Conservation (phyloP, 2,797 vertebrate species). For the Chelmon rostratus region DNA sequence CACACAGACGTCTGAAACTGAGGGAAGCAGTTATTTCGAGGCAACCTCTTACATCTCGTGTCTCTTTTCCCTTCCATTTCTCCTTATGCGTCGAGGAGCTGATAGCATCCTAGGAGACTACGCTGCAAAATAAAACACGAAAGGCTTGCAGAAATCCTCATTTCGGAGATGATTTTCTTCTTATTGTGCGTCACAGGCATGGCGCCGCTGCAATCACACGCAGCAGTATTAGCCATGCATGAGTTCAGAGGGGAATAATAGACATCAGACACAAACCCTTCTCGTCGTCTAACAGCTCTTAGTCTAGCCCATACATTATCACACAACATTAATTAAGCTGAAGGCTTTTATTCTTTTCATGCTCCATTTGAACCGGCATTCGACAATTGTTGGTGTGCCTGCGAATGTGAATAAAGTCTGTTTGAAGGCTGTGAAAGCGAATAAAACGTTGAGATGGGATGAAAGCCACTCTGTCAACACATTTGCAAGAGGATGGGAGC, state of each 20-base stretch:
- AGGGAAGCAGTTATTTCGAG: slow-evolving; percentile 65
- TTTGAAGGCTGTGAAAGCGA: slow-evolving; percentile 54
- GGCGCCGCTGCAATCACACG: slow-evolving; percentile 66
- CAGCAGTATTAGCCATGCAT: slow-evolving; percentile 74
- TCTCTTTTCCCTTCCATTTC: slow-evolving; percentile 53
- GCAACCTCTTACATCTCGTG: slow-evolving; percentile 66
- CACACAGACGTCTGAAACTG: slow-evolving; percentile 64
- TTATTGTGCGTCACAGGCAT: slow-evolving; percentile 68
- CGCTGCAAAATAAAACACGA: slow-evolving; percentile 64
- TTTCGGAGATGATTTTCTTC: slow-evolving; percentile 72
- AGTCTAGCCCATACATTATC: slow-evolving; percentile 71
- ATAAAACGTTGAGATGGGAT: slow-evolving; percentile 44
- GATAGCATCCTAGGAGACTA: slow-evolving; percentile 66
- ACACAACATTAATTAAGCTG: slow-evolving; percentile 74
- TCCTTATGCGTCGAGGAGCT: slow-evolving; percentile 52
- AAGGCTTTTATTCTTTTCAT: slow-evolving; percentile 71
- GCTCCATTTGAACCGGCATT: slow-evolving; percentile 66
- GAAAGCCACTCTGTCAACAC: slow-evolving; percentile 51
- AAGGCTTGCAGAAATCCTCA: slow-evolving; percentile 62
- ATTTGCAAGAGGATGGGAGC: slow-evolving; percentile 25
- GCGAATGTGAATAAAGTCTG: slow-evolving; percentile 56
- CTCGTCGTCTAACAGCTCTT: slow-evolving; percentile 59
- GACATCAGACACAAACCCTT: slow-evolving; percentile 67
- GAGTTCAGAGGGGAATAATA: slow-evolving; percentile 77
- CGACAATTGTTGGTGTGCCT: slow-evolving; percentile 50